Base-by-base conservation (phyloP, 2,797 vertebrate species). In the Rousettus madagascariensis region DNA sequence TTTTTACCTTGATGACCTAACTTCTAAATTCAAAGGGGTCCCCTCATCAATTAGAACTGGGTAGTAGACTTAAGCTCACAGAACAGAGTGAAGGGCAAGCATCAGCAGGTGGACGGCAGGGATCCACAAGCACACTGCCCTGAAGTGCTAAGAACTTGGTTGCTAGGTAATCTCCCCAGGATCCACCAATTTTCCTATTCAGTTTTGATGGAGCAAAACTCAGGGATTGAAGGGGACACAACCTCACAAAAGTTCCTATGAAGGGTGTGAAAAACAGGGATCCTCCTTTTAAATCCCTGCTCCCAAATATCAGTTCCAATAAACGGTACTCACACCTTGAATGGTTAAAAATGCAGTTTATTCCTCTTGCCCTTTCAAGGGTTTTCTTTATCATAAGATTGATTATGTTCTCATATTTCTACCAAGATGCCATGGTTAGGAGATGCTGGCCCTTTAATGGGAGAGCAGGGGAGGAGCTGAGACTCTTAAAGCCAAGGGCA, bases 401-500 rank as follows among this genome's bases (percentile, higher is more conserved):
- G 41, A 36, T 63, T 66, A 49, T 83, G 57, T 53, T 90, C 72
- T 88, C 8, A 68, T 49, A 55, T 72, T 86, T 90, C 94, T 38
- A 65, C 33, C 17, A 77, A 74, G 63, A 36, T 5, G 30, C 49
- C 36, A 2, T 33, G 20, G 28, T 46, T 36, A 49, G 55, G 9
- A 43, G 51, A 59, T 66, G 36, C 75, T 94, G 75, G 95, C 84
- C 83, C 97, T 97, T 98, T 98, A 97, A 97, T n/a, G 2, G 68
- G 46, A 57, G 20, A 85, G 15, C 28, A 46, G 72, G 79, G 95
- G 95, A 79, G 88, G 91, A 43, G 84, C 69, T 46, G 57, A 72
- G 88, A 49, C 63, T 85, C 59, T 95, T 97, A 97, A 98, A 97
- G 49, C 36, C 57, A 15, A 16, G 51, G 79, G 66, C 33, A 7